Percentiles rank a stretch among this genome's conserved stretches.
Evolutionary conservation across 2,888 invertebrate species (phyloP).

Genomic region (Furcula furcula): DNA sequence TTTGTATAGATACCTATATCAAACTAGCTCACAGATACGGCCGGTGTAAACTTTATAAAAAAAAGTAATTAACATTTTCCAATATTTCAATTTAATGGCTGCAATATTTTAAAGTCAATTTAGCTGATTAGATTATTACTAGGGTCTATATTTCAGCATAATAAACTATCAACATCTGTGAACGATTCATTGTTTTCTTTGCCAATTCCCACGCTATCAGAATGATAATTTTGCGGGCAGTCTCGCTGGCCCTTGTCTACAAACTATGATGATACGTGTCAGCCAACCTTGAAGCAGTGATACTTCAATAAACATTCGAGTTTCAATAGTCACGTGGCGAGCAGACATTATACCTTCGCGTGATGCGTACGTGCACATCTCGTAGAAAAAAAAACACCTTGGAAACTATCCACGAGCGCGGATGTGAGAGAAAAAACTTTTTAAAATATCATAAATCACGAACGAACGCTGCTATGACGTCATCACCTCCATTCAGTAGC

Average conservation of each 20-base stretch:
- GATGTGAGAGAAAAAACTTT: conserved; percentile 32
- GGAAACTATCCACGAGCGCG: conserved; percentile 42
- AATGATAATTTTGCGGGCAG: neutral
- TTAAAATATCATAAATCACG: conserved; percentile 50
- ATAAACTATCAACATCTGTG: neutral
- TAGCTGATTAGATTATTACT: neutral
- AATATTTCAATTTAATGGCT: too few relatives aligned
- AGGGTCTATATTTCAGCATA: neutral
- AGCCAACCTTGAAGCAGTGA: neutral
- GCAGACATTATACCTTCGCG: conserved; percentile 34
- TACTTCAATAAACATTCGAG: neutral
- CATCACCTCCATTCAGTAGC: conserved; percentile 42
- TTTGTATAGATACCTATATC: too few relatives aligned
- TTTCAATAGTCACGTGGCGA: conserved; percentile 18
- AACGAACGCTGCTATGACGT: conserved; percentile 38
- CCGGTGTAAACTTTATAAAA: too few relatives aligned
- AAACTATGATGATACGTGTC: neutral
- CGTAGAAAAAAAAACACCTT: conserved; percentile 32
- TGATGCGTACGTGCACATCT: conserved; percentile 34
- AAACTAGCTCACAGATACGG: neutral
- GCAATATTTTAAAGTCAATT: neutral
- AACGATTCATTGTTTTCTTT: neutral
- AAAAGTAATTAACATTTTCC: too few relatives aligned
- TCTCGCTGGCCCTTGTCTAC: neutral
- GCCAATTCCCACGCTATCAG: neutral